Conservation (phyloP, 1,140 invertebrate species). For the Magallana gigas region DNA sequence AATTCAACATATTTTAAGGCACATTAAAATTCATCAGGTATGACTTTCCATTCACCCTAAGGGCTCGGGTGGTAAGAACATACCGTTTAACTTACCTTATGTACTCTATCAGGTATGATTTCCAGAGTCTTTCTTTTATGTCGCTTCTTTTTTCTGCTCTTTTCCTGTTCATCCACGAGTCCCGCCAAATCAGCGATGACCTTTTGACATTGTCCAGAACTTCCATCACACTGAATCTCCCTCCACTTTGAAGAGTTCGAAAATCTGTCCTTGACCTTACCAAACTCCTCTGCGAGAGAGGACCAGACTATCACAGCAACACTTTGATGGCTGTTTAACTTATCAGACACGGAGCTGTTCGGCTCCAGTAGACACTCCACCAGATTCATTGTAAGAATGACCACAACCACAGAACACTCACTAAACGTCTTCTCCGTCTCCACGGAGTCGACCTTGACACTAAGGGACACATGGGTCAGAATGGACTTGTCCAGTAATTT, state of each 20-base stretch:
- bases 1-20: too few species aligned
- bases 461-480: not conserved
- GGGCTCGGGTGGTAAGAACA: not conserved
- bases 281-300: not conserved
- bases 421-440: not conserved
- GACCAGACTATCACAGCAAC: conserved; percentile 16
- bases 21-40: too few species aligned
- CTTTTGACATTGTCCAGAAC: not conserved
- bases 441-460: not conserved
- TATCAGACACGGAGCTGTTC: not conserved
- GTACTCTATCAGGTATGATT: conserved; percentile 44
- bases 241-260: not conserved
- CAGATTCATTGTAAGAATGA: not conserved
- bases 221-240: not conserved
- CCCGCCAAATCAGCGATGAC: conserved; percentile 43
- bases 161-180: conserved; percentile 41
- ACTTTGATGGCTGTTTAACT: not conserved
- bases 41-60: too few species aligned
- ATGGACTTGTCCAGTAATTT: not conserved
- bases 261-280: not conserved
- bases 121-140: not conserved
- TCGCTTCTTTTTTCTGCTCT: not conserved
- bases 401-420: not conserved
- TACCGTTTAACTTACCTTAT: conserved; percentile 33
- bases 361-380: not conserved